Conservation (phyloP, 2,797 vertebrate species). For the Denticeps clupeoides region DNA sequence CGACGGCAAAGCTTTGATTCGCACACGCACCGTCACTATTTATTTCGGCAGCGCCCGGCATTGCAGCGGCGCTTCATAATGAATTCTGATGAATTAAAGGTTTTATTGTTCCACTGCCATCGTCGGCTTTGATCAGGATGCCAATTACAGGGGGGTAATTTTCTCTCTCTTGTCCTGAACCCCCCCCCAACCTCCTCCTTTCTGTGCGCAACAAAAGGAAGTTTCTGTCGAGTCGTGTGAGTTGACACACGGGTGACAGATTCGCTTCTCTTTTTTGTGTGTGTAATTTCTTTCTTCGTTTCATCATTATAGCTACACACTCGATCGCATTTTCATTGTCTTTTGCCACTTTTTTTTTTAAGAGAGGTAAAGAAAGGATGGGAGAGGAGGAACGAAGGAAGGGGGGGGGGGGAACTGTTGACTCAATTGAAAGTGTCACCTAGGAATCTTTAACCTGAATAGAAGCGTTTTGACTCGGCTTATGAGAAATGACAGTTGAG, state of each 20-base stretch:
- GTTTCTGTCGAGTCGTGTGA: slow-evolving; percentile 63
- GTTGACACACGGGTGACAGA: slow-evolving; percentile 89
- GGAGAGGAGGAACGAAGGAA: slow-evolving; percentile 13
- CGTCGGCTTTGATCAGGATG: slow-evolving; percentile 80
- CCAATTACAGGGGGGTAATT: slow-evolving; percentile 91
- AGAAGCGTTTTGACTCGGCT: slow-evolving; percentile 90
- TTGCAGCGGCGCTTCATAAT: slow-evolving; percentile 58
- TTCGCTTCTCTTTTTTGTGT: slow-evolving; percentile 46
- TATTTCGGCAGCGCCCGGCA: slow-evolving; percentile 53
- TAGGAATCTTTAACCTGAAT: slow-evolving; percentile 92
- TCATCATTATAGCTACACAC: slow-evolving; percentile 67
- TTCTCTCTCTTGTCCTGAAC: slow-evolving; percentile 60
- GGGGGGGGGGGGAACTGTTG: slow-evolving; percentile 55
- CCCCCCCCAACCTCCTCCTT: too few relatives aligned
- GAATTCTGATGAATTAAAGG: slow-evolving; percentile 67
- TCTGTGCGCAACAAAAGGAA: slow-evolving; percentile 60
- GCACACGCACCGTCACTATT: slow-evolving; percentile 49
- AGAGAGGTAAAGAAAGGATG: slow-evolving; percentile 32
- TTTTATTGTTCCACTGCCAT: slow-evolving; percentile 63
- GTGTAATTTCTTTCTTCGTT: slow-evolving; percentile 54
- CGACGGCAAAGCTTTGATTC: slow-evolving; percentile 50
- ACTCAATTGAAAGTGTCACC: slow-evolving; percentile 95
- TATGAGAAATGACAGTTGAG: slow-evolving; percentile 94
- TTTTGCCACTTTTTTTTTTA: slow-evolving; percentile 50
- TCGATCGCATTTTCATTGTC: slow-evolving; percentile 70